Evolutionary conservation across 2,113 vertebrate genomes (phyloP).

Genomic region (Monarcha castaneiventris): DNA sequence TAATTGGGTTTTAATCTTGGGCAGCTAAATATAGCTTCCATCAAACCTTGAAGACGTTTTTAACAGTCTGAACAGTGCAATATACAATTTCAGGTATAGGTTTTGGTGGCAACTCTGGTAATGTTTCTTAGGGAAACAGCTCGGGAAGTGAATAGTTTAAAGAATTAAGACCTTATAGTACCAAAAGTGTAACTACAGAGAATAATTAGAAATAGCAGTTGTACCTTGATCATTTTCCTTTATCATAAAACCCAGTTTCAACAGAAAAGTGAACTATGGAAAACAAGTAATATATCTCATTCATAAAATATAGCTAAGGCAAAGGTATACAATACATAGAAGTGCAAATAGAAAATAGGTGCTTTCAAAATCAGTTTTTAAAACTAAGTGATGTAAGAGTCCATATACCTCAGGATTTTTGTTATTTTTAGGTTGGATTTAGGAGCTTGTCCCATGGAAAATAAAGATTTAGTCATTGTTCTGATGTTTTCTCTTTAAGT

Average conservation of each 20-base stretch:
- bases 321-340: not conserved
- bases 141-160: not conserved
- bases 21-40: constrained; percentile 17
- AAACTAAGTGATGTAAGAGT: not conserved
- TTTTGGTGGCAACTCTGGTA: not conserved
- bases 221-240: not conserved
- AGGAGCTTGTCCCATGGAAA: not conserved
- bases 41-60: constrained; percentile 1
- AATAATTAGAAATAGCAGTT: not conserved
- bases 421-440: not conserved
- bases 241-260: not conserved
- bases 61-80: not conserved
- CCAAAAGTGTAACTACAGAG: not conserved
- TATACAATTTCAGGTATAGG: not conserved
- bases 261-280: not conserved
- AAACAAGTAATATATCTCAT: not conserved
- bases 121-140: not conserved
- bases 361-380: not conserved
- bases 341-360: not conserved
- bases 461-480: not conserved
- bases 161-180: not conserved
- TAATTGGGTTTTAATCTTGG: constrained; percentile 42
- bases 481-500: not conserved
- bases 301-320: not conserved
- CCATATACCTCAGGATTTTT: not conserved